A percentile compares a stretch with the other conserved stretches of the same genome.
phyloP scores from a whole-genome alignment of 2,797 vertebrate species.

The Pangasius djambal region DNA sequence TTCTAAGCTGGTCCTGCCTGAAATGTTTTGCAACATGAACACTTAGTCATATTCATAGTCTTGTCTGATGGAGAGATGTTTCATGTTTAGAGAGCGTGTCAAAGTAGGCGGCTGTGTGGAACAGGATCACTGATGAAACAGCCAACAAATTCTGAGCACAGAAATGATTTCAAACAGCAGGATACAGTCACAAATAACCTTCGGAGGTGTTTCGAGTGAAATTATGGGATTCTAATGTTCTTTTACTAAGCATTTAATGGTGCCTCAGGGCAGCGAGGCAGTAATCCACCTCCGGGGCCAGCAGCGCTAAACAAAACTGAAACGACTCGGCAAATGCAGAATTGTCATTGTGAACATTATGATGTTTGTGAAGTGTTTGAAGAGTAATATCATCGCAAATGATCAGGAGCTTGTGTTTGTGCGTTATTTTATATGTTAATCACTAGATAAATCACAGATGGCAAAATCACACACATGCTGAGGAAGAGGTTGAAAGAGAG shows the following conservation, averaged over 20 bases:
- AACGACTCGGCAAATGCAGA: background rate
- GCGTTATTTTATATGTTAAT: background rate
- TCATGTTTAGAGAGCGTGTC: background rate
- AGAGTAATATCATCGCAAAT: background rate
- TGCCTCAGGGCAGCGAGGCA: conserved; percentile 17
- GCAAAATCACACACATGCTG: background rate
- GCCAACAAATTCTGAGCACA: background rate
- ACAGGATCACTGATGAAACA: conserved; percentile 2
- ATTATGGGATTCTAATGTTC: conserved; percentile 14
- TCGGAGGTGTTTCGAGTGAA: conserved; percentile 13
- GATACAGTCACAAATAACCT: conserved; percentile 24
- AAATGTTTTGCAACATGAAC: background rate
- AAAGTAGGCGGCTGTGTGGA: conserved; percentile 8
- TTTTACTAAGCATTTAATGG: conserved; percentile 27
- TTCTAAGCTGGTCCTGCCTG: conserved; percentile 14
- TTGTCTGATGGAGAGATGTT: conserved; percentile 14
- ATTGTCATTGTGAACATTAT: background rate
- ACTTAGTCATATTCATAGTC: conserved; percentile 2
- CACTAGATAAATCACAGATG: conserved; percentile 29
- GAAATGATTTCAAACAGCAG: conserved; percentile 15
- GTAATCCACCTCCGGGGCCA: background rate
- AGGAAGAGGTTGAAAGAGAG: background rate
- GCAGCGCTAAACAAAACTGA: background rate
- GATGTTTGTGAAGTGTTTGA: background rate
- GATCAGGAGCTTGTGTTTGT: background rate